A percentile compares a stretch with the other conserved stretches of the same genome.
Evolutionary conservation across 2,888 invertebrate genomes (phyloP).

Genomic region (Saturnia pavonia): DNA sequence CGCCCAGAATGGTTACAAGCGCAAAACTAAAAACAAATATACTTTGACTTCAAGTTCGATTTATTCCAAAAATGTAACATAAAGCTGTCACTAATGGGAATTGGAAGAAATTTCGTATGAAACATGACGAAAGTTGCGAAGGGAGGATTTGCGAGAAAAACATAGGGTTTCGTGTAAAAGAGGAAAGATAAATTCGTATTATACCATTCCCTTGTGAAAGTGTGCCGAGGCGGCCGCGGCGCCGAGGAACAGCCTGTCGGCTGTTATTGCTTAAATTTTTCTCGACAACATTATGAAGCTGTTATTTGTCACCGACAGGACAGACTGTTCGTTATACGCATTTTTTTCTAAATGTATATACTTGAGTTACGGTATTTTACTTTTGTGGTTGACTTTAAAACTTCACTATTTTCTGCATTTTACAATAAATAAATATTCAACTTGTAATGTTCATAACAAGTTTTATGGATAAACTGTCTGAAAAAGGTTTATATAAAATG

Average conservation of each 20-base stretch:
- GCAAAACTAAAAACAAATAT: background rate
- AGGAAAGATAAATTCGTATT: slow-evolving; percentile 11
- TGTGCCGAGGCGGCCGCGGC: background rate
- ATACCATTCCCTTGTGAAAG: background rate
- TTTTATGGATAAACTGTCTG: no score
- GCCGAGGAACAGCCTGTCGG: background rate
- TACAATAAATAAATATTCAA: background rate
- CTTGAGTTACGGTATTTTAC: background rate
- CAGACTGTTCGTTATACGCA: background rate
- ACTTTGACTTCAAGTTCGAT: background rate
- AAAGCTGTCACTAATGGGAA: slow-evolving; percentile 9
- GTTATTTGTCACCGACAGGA: slow-evolving; percentile 1
- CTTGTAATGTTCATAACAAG: no score
- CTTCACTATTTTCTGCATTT: background rate
- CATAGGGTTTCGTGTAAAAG: slow-evolving; percentile 10
- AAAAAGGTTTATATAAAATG: no score
- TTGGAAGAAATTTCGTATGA: slow-evolving; percentile 8
- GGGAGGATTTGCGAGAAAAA: slow-evolving; percentile 10
- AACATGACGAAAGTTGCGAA: slow-evolving; percentile 8
- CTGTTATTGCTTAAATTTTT: slow-evolving; percentile 11
- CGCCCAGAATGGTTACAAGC: background rate
- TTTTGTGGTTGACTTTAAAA: no score
- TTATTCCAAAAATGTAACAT: slow-evolving; percentile 1
- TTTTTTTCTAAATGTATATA: background rate
- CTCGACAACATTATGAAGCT: slow-evolving; percentile 10